Base-by-base conservation (phyloP, 2,888 invertebrate genomes). In the Neoitamus cyanurus region DNA sequence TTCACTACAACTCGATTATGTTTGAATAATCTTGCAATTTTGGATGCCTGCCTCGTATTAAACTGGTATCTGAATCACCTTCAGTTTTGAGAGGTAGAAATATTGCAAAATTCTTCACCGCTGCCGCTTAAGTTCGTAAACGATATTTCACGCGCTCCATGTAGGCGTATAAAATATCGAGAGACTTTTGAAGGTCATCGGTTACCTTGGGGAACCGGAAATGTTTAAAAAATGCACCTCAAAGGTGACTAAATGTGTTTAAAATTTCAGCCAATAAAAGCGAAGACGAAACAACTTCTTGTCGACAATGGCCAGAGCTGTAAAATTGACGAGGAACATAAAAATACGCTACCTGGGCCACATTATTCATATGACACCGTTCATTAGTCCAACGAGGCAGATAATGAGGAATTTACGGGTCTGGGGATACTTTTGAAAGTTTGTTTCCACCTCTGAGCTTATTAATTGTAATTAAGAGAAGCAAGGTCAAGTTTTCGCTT, bases 401-500 rank as follows among this genome's bases (percentile, higher is more conserved):
- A 58, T 58, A 58, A 58, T 58, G 58, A 58, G 58, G 58, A 58
- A 58, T 58, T 58, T 58, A 58, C 20, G 58, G 25, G 25, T 58
- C 58, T 25, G 58, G 58, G 58, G 58, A 58, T 58, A 58, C n/a
- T 25, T 58, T 58, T 58, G 58, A 58, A 58, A 58, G 58, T 58
- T 9, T 9, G 58, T 58, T 58, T 58, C 58, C 58, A 58, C 58
- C 25, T 58, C 9, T 58, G n/a, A 36, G 36, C 73, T 73, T 36
- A 73, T 73, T 73, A 73, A 73, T 73, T 37, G 6, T 73, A 31
- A 36, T 73, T 73, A 73, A 34, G 31, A 34, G 36, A 73, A 34
- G 73, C 34, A 73, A 73, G 73, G 73, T 73, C 73, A 73, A 73
- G 73, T 73, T 73, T 73, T 73, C 73, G 73, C 73, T 36, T 58